Evolutionary conservation across 2,797 vertebrate genomes (phyloP), one percentile per base, ranked within the genome.

Genomic region (Pangasius sanitwongsei): DNA sequence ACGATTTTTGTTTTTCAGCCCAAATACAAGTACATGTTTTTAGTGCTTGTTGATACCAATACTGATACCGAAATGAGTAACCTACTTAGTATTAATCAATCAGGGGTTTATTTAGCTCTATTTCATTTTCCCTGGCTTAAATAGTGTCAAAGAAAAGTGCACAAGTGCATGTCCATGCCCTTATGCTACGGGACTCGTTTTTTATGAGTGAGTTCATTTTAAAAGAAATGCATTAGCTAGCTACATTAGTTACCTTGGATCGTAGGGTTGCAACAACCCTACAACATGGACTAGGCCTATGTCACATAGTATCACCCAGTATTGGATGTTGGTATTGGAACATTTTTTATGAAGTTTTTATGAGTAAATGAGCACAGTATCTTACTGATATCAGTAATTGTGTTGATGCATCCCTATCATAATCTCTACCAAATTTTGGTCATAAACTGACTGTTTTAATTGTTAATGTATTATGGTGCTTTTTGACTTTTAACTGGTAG

Each of bases 81-180:
- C 31, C 31, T 55, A 18, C 28, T 8, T 28, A 23, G 20, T 59
- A 59, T 57, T 11, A 81, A 81, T 80, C 55, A 13, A 59, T 82
- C 31, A 61, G 55, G 78, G 80, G 41, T 59, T 0, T 13, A 37
- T 81, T 59, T 23, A 81, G 15, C 16, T 57, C 55, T 9, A 0
- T 80, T 37, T 57, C 9, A 37, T 82, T 37, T 82, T 25, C 18
- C 34, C 2, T 1, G 1, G n/a, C 6, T 41, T 12, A 34, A 80
- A 25, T 25, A 23, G 55, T 37, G 18, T 37, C 18, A 4, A 59
- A 23, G 55, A 41, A 63, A 61, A 25, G 53, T 59, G 4, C 34
- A 59, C 88, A 87, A 72, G 53, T 87, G 67, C 83, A 67, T 85
- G 91, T 86, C 85, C 81, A 86, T 86, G 85, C 48, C 44, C 8